Base-by-base conservation (phyloP, 2,888 invertebrate species). In the Clusia tigrina region DNA sequence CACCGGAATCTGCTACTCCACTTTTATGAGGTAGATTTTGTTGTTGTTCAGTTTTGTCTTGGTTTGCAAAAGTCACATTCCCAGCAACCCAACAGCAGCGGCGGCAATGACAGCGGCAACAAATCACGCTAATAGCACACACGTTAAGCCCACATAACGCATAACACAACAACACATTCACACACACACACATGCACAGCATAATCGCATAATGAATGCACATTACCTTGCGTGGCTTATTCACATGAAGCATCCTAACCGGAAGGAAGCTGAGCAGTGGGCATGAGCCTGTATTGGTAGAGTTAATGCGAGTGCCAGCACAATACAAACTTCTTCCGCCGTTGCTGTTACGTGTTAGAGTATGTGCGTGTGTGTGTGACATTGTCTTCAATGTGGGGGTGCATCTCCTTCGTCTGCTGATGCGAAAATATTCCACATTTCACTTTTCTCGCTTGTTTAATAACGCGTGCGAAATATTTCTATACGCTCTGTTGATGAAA, bases 101-200 rank as follows among this genome's bases (percentile, higher is more conserved):
- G 12, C n/a, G 42, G 3, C 9, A 42, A 6, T 53, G 42, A 32
- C 38, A 67, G 58, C 56, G 57, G 22, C 61, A 71, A 73, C 71
- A 74, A 74, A 74, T 74, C 74, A 74, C 74, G 70, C 67, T 74
- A 74, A 74, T 74, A 74, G n/a, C n/a, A n/a, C 6, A n/a, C 9
- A n/a, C 3, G 42, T 42, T 15, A 42, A n/a, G n/a, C 42, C 42
- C 42, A 42, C 42, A 42, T 42, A 3, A n/a, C n/a, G 42, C 12
- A n/a, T 15, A 15, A n/a, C 42, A 42, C n/a, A 32, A 6, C 32
- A 32, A 12, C 32, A 32, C 32, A 32, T 12, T 32, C 32, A n/a
- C 42, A 42, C 42, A 42, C n/a, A n/a, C n/a, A 42, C 42, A 6
- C n/a, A 12, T 10, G n/a, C 6, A 42, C 42, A 42, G n/a, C 15